These are phyloP conservation scores for Paedocypris sp. DNA, from an alignment of 2,113 vertebrate genomes.

Conservation along the genomic window DNA sequence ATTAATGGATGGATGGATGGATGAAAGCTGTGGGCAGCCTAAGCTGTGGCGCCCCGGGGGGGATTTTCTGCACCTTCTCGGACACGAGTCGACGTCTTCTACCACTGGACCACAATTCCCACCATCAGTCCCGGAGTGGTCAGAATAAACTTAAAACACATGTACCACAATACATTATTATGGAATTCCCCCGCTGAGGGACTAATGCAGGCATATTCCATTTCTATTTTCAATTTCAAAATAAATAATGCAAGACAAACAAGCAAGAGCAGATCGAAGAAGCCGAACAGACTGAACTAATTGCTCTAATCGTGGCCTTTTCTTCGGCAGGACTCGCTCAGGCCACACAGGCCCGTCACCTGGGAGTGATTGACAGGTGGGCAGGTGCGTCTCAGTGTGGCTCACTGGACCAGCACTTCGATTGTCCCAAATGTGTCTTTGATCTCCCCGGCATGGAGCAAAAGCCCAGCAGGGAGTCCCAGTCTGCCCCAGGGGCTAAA, in stretches of 20 bases:
- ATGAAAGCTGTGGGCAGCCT: too few species aligned
- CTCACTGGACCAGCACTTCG: slow-evolving; percentile 58
- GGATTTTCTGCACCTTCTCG: too few species aligned
- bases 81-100: too few species aligned
- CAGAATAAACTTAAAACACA: too few species aligned
- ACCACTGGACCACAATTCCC: too few species aligned
- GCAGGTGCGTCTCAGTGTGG: slow-evolving; percentile 72
- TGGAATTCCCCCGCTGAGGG: too few species aligned
- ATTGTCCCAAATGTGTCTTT: slow-evolving; percentile 78
- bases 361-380: slow-evolving; percentile 62
- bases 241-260: slow-evolving; percentile 3
- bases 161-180: too few species aligned
- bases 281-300: neutral
- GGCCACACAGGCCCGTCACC: slow-evolving; percentile 31
- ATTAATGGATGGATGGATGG: too few species aligned
- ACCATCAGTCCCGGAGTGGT: too few species aligned
- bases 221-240: too few species aligned
- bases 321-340: neutral
- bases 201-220: too few species aligned
- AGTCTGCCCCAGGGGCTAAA: slow-evolving; percentile 55
- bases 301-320: slow-evolving; percentile 5
- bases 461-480: slow-evolving; percentile 63
- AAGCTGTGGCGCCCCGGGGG: too few species aligned
- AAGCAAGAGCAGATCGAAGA: slow-evolving; percentile 3
- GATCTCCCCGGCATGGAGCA: slow-evolving; percentile 72